A percentile compares a stretch with the other conserved stretches of the same genome.
phyloP scores from a whole-genome alignment of 2,888 invertebrate species.

The Drosophila colorata region DNA sequence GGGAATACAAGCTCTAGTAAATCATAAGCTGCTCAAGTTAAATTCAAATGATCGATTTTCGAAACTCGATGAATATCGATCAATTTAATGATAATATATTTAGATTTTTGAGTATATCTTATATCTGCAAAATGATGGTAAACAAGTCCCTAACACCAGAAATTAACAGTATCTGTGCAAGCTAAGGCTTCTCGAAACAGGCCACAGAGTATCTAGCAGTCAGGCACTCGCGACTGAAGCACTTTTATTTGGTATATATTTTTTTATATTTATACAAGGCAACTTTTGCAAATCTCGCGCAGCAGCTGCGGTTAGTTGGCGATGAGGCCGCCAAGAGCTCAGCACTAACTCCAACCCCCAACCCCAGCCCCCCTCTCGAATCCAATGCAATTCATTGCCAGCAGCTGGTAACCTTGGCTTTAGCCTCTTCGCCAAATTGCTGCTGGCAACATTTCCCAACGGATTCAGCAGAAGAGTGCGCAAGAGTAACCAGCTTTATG shows the following conservation, averaged over 20 bases:
- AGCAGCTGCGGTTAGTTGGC: conserved; percentile 65
- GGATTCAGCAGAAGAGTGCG: not conserved
- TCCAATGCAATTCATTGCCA: conserved; percentile 46
- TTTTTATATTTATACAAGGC: conserved; percentile 52
- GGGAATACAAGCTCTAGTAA: no score
- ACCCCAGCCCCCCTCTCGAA: conserved; percentile 1
- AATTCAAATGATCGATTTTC: no score
- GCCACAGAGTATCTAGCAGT: not conserved
- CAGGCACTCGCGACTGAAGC: not conserved
- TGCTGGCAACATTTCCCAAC: conserved; percentile 4
- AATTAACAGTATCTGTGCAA: no score
- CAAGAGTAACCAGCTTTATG: conserved; percentile 13
- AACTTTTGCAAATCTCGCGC: conserved; percentile 70
- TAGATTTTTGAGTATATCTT: no score
- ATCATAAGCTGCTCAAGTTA: no score
- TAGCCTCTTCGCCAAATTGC: conserved; percentile 20
- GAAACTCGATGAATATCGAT: not conserved
- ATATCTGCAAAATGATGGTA: no score
- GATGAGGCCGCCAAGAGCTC: conserved; percentile 17
- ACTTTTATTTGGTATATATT: not conserved
- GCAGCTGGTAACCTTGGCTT: conserved; percentile 47
- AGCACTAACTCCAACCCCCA: conserved; percentile 6
- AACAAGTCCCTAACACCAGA: no score
- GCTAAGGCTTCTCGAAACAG: no score
- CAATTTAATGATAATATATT: no score